phyloP scores from a whole-genome alignment of 2,888 invertebrate genomes.

The Plebejus melissa region DNA sequence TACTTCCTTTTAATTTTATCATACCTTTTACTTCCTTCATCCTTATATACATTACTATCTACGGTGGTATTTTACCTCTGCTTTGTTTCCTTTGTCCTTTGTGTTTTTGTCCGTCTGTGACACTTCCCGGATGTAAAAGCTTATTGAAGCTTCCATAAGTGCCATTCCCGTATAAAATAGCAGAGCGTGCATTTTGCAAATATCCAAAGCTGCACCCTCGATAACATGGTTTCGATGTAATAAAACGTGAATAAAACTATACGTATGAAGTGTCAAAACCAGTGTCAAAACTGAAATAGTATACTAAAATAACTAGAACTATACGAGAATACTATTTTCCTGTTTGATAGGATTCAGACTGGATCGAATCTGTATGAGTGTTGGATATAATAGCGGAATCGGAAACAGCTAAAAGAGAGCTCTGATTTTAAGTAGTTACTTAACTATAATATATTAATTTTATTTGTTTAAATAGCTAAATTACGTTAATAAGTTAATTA shows the following conservation, averaged over 20 bases:
- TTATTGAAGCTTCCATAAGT: constrained; percentile 9
- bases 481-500: not conserved
- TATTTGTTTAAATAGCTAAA: not conserved
- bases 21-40: constrained; percentile 11
- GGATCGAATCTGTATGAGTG: not conserved
- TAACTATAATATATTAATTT: not conserved
- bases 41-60: constrained; percentile 8
- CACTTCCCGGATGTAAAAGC: constrained; percentile 6
- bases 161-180: not conserved
- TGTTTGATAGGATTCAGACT: not conserved
- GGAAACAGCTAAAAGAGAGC: not conserved
- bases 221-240: not conserved
- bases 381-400: not conserved
- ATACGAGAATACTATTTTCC: not conserved
- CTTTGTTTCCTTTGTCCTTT: constrained; percentile 17
- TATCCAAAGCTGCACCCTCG: not conserved
- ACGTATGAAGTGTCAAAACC: not conserved
- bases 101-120: constrained; percentile 6
- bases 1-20: constrained; percentile 6
- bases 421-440: not conserved
- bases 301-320: no score
- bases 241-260: no score
- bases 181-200: not conserved
- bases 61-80: not conserved
- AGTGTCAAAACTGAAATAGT: no score